phyloP scores from a whole-genome alignment of 2,113 vertebrate species.

The Thunnus maccoyii region DNA sequence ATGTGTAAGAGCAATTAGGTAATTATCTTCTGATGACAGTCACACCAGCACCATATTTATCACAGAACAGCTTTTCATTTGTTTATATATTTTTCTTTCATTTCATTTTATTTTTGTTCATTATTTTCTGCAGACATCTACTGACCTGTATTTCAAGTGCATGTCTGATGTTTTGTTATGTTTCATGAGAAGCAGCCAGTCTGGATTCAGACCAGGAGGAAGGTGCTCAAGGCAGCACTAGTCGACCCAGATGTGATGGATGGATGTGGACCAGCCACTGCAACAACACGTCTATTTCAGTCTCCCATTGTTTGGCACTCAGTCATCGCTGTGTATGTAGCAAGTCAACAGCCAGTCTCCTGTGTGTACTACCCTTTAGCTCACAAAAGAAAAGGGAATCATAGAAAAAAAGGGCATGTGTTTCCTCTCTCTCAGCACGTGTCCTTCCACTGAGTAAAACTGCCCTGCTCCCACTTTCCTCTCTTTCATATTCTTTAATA shows the following conservation, averaged over 20 bases:
- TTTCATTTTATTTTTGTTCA: not conserved
- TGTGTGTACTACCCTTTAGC: slow-evolving; percentile 45
- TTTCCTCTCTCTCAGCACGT: slow-evolving; percentile 74
- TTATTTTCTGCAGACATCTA: slow-evolving; percentile 31
- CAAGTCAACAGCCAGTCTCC: slow-evolving; percentile 64
- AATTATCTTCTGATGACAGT: slow-evolving; percentile 7
- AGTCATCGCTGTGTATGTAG: slow-evolving; percentile 66
- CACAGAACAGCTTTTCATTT: not conserved
- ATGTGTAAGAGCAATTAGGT: not conserved
- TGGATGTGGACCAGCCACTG: slow-evolving; percentile 61
- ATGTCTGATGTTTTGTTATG: slow-evolving; percentile 15
- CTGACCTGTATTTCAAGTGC: slow-evolving; percentile 5
- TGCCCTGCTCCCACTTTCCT: slow-evolving; percentile 53
- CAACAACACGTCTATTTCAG: slow-evolving; percentile 79
- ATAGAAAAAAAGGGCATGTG: slow-evolving; percentile 63
- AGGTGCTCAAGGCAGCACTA: slow-evolving; percentile 39
- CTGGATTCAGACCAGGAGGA: slow-evolving; percentile 31
- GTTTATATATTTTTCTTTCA: not conserved
- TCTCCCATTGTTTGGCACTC: slow-evolving; percentile 77
- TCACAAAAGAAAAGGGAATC: slow-evolving; percentile 59
- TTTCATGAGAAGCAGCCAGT: slow-evolving; percentile 29
- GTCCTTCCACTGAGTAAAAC: slow-evolving; percentile 65
- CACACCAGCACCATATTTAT: not conserved
- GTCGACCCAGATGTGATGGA: slow-evolving; percentile 73
- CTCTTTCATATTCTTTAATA: slow-evolving; percentile 40